Conservation (phyloP, 1,140 invertebrate species). For the Drosophila tani region DNA sequence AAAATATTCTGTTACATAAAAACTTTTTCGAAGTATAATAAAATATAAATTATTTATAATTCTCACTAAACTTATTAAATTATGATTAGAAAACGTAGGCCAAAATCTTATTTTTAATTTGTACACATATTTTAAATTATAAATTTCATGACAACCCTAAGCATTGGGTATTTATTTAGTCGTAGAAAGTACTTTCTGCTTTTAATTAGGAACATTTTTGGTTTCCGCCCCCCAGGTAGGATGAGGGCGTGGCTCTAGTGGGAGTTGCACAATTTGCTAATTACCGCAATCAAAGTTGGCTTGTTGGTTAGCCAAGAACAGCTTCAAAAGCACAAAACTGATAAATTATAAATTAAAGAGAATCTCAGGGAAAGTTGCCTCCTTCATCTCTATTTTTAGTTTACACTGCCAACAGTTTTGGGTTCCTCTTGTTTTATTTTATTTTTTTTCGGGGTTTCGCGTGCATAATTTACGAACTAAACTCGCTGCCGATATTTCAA, state of each 20-base stretch:
- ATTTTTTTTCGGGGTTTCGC: constrained; percentile 7
- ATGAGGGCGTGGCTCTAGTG: constrained; percentile 5
- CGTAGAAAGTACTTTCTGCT: background rate
- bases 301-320: constrained; percentile 36
- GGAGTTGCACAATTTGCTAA: constrained; percentile 69
- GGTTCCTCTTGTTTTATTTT: background rate
- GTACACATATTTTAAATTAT: too few relatives aligned
- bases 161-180: background rate
- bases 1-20: too few relatives aligned
- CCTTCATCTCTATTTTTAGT: constrained; percentile 10
- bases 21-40: too few relatives aligned
- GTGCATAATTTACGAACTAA: constrained; percentile 66
- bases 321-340: constrained; percentile 52
- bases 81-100: too few relatives aligned
- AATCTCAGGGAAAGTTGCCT: constrained; percentile 61
- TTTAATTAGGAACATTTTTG: constrained; percentile 1
- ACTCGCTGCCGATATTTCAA: constrained; percentile 70
- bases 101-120: too few relatives aligned
- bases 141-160: background rate
- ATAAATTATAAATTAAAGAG: constrained; percentile 82
- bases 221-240: background rate
- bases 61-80: too few relatives aligned
- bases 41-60: too few relatives aligned
- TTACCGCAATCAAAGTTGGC: constrained; percentile 76
- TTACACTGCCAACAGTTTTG: constrained; percentile 3